Evolutionary conservation across 2,888 invertebrate species (phyloP), one percentile per base, ranked within the genome.

Genomic region (Heteromurus nitidus): DNA sequence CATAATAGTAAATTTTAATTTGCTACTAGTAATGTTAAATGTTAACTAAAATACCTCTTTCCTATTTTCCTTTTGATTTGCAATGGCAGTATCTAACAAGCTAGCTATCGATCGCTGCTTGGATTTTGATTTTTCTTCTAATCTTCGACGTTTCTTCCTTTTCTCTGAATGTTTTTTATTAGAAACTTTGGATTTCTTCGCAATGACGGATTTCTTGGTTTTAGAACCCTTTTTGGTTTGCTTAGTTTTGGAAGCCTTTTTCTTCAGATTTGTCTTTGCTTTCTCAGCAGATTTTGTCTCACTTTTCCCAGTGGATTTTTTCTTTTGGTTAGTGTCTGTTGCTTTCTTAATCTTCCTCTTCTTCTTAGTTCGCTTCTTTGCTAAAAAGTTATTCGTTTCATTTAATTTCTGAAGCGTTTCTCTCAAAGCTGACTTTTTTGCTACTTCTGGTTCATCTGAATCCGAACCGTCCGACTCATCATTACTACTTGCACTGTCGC

Each of bases 331-430:
- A 20, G 74, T 62, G 3, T 70, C 75, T 11, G 36, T 42, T n/a
- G 69, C 68, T 44, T 77, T 79, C n/a, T 60, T 50, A 1, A 9
- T 26, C 73, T 82, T 85, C 11, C 77, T 69, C 72, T 84, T 85
- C 58, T 80, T 82, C 72, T 86, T 86, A 0, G 47, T n/a, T 11
- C 47, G 68, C 18, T 62, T 55, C 20, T 76, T 76, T 0, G 22
- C 30, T 7, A 76, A 47, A 18, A 76, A 76, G 16, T 62, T 47
- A 47, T 47, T 76, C 13, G 79, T 26, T 44, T 86, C 85, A 36
- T 85, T 84, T 2, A 85, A 55, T 64, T 85, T 86, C 65, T 86
- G 82, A 16, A 86, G 79, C 1, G 84, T 83, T 60, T 87, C 86
- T 30, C 84, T 58, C 5, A 85, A 70, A 0, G 86, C 80, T 2